Conservation (phyloP, 2,113 vertebrate genomes). For the Dicrurus megarhynchus region DNA sequence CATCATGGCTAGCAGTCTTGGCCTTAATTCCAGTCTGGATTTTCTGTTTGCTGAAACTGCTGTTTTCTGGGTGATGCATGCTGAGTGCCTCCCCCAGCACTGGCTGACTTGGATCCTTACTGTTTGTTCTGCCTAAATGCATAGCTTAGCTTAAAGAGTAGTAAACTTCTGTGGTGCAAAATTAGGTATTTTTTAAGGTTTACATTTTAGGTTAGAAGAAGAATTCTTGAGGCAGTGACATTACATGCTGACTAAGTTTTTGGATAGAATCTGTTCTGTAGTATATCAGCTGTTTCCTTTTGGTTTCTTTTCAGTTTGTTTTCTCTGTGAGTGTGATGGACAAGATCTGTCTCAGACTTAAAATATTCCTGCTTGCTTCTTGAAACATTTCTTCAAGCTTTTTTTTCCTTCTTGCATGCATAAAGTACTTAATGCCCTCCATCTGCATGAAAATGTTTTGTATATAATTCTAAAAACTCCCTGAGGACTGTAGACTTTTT, state of each 20-base stretch:
- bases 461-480: constrained; percentile 46
- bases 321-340: background rate
- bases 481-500: constrained; percentile 41
- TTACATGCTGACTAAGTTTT: background rate
- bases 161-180: background rate
- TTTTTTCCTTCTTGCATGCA: background rate
- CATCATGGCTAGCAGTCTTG: background rate
- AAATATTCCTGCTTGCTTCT: constrained; percentile 11
- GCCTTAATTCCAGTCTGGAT: background rate
- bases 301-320: constrained; percentile 9
- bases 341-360: background rate
- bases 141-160: background rate
- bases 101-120: background rate
- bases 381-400: constrained; percentile 48
- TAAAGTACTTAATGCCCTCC: constrained; percentile 58
- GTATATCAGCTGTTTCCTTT: constrained; percentile 5
- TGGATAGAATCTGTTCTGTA: background rate
- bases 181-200: background rate
- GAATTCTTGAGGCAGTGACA: background rate
- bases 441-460: constrained; percentile 55
- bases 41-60: background rate
- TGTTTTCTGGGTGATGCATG: background rate
- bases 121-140: background rate
- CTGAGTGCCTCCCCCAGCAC: background rate
- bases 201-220: background rate